These are phyloP conservation scores for Coecobrya sp. DNA, from an alignment of 2,888 invertebrate species.

Conservation along the genomic window DNA sequence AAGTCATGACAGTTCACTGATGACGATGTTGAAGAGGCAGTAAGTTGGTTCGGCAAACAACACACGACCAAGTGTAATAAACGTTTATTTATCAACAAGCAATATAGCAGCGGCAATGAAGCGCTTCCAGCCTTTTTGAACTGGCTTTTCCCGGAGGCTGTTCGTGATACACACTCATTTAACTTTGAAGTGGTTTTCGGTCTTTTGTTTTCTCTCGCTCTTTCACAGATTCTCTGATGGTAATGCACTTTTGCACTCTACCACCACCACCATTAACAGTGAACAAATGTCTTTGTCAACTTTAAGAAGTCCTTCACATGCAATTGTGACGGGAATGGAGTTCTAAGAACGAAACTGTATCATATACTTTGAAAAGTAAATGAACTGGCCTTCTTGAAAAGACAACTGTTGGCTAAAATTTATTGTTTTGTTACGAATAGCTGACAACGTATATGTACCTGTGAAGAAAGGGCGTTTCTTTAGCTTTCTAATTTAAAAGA, in stretches of 20 bases:
- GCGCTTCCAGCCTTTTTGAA: background rate
- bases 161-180: conserved; percentile 64
- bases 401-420: too few species aligned
- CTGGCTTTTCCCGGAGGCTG: conserved; percentile 38
- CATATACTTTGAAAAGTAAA: background rate
- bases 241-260: conserved; percentile 44
- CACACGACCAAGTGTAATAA: background rate
- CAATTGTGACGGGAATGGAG: background rate
- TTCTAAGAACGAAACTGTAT: background rate
- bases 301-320: conserved; percentile 39
- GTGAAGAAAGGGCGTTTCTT: background rate
- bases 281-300: conserved; percentile 24
- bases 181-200: conserved; percentile 39
- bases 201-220: conserved; percentile 24
- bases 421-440: too few species aligned
- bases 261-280: background rate
- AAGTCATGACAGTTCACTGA: background rate
- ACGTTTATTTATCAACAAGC: conserved; percentile 33
- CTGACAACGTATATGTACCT: conserved; percentile 9
- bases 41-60: background rate
- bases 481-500: background rate
- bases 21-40: background rate
- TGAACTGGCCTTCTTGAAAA: background rate
- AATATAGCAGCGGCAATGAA: background rate
- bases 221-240: conserved; percentile 19